Evolutionary conservation across 2,888 invertebrate genomes (phyloP).

Genomic region (Drosophila quinaria): DNA sequence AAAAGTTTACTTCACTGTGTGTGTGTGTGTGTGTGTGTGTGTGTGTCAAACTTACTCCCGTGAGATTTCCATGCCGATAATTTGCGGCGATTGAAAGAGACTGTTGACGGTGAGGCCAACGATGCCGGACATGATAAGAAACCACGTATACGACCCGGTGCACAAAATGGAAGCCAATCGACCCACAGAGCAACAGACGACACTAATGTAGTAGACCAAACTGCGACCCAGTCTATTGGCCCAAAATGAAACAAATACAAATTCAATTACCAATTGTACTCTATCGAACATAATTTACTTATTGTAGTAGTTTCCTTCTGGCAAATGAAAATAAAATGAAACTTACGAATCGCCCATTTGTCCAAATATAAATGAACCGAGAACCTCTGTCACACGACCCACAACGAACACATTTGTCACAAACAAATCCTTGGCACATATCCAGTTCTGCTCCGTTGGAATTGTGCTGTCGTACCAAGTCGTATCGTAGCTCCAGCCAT

Average conservation of each 20-base stretch:
- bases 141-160: constrained; percentile 85
- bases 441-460: constrained; percentile 87
- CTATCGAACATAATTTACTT: constrained; percentile 37
- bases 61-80: constrained; percentile 87
- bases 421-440: constrained; percentile 87
- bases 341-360: constrained; percentile 88
- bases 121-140: constrained; percentile 85
- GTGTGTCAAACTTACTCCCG: constrained; percentile 84
- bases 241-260: constrained; percentile 38
- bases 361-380: constrained; percentile 87
- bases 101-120: constrained; percentile 86
- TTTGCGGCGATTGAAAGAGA: constrained; percentile 86
- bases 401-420: constrained; percentile 87
- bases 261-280: constrained; percentile 67
- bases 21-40: constrained; percentile 16
- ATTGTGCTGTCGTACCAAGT: constrained; percentile 87
- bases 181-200: constrained; percentile 85
- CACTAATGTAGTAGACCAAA: constrained; percentile 86
- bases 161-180: constrained; percentile 85
- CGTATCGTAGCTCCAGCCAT: constrained; percentile 87
- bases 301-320: constrained; percentile 20
- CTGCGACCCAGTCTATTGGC: constrained; percentile 86
- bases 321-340: constrained; percentile 3
- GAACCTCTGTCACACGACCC: constrained; percentile 87
- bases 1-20: constrained; percentile 27